Percentiles rank a stretch among this genome's conserved stretches.
phyloP scores from a whole-genome alignment of 2,113 vertebrate species.

The Erythrocebus patas region DNA sequence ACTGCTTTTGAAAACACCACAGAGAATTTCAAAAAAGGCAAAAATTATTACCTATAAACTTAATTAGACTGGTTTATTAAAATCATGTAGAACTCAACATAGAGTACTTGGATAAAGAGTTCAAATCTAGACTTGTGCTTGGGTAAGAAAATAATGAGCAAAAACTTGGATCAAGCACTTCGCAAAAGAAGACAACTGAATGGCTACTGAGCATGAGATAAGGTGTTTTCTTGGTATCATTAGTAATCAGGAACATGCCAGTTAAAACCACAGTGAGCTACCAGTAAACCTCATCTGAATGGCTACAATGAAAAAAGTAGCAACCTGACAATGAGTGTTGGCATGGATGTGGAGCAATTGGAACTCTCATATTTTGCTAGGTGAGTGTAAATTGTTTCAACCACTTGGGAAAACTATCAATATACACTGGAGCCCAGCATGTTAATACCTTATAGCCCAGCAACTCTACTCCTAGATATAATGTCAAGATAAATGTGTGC shows the following conservation, averaged over 20 bases:
- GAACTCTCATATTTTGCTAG: background rate
- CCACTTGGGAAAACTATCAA: background rate
- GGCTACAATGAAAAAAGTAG: background rate
- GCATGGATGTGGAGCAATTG: background rate
- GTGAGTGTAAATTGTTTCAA: background rate
- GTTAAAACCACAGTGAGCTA: background rate
- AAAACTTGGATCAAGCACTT: background rate
- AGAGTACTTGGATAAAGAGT: background rate
- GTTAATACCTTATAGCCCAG: background rate
- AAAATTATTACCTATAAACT: background rate
- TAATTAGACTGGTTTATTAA: background rate
- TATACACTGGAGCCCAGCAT: background rate
- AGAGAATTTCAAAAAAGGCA: background rate
- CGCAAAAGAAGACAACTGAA: background rate
- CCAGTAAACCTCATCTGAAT: background rate
- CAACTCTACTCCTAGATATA: background rate
- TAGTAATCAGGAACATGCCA: background rate
- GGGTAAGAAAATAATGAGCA: background rate
- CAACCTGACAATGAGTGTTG: background rate
- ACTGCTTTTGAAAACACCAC: background rate
- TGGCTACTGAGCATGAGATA: background rate
- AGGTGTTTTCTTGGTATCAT: background rate
- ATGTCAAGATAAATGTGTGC: background rate
- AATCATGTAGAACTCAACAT: constrained; percentile 20
- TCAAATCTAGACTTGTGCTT: background rate